Conservation (phyloP, 2,797 vertebrate species). For the Eleutherodactylus coqui region DNA sequence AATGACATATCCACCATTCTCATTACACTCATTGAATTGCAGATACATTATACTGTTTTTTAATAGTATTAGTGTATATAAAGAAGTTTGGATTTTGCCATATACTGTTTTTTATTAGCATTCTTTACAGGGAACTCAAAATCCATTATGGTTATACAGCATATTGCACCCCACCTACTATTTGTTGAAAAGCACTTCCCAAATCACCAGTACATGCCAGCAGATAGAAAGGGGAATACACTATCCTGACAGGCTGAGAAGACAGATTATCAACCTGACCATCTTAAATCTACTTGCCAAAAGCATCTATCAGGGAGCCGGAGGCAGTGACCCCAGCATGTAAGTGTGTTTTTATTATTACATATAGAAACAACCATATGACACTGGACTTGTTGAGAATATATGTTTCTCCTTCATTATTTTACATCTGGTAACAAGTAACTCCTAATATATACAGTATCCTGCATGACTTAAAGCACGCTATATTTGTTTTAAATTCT, state of each 20-base stretch:
- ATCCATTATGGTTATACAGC: not conserved
- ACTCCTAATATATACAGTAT: slow-evolving; percentile 69
- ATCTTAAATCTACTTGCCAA: slow-evolving; percentile 51
- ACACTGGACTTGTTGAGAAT: slow-evolving; percentile 41
- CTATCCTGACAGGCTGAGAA: slow-evolving; percentile 29
- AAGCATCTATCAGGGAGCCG: slow-evolving; percentile 41
- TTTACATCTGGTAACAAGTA: slow-evolving; percentile 58
- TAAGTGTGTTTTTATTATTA: slow-evolving; percentile 55
- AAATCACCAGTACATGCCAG: slow-evolving; percentile 26
- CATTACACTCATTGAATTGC: not conserved
- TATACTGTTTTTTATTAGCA: slow-evolving; percentile 5
- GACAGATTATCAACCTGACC: slow-evolving; percentile 35
- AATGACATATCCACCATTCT: not conserved
- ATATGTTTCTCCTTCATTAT: slow-evolving; percentile 35
- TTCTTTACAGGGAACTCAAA: not conserved
- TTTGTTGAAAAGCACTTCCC: slow-evolving; percentile 25
- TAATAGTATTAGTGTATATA: not conserved
- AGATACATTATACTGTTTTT: not conserved
- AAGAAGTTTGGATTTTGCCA: not conserved
- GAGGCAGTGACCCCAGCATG: slow-evolving; percentile 50
- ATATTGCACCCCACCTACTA: not conserved
- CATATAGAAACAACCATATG: slow-evolving; percentile 36
- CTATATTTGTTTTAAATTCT: slow-evolving; percentile 73
- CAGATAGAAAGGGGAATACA: slow-evolving; percentile 16
- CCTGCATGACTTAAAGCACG: slow-evolving; percentile 72